These are phyloP conservation scores for Probosciger aterrimus DNA, from an alignment of 2,113 vertebrate species.

Conservation along the genomic window DNA sequence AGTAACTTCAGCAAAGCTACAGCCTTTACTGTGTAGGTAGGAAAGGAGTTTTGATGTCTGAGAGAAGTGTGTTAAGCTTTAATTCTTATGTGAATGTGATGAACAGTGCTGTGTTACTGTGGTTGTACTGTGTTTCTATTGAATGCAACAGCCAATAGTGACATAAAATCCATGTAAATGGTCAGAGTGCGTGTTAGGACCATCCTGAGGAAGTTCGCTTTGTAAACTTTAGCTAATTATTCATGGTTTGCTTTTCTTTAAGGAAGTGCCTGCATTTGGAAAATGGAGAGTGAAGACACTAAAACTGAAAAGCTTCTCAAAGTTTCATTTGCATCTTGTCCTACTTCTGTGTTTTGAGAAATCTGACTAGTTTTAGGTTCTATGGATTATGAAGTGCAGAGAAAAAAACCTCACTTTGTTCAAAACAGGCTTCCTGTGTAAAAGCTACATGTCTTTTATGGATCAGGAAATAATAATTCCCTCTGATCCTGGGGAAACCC, in stretches of 20 bases:
- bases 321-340: not conserved
- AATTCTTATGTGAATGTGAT: not conserved
- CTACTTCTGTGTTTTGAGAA: not conserved
- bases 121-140: not conserved
- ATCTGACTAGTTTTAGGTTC: not conserved
- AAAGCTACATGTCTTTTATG: not conserved
- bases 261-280: not conserved
- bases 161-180: constrained; percentile 2
- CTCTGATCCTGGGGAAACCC: not conserved
- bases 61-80: not conserved
- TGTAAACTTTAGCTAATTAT: not conserved
- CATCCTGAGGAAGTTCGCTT: not conserved
- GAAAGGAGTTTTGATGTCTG: not conserved
- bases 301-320: not conserved
- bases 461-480: not conserved
- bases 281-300: not conserved
- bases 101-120: not conserved
- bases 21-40: not conserved
- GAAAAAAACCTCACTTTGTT: not conserved
- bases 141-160: not conserved
- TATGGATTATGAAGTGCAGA: not conserved
- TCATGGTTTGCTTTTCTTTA: not conserved
- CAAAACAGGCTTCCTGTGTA: not conserved
- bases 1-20: not conserved
- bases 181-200: not conserved